Evolutionary conservation across 2,888 invertebrate species (phyloP).

Genomic region (Osedax fenrisi): DNA sequence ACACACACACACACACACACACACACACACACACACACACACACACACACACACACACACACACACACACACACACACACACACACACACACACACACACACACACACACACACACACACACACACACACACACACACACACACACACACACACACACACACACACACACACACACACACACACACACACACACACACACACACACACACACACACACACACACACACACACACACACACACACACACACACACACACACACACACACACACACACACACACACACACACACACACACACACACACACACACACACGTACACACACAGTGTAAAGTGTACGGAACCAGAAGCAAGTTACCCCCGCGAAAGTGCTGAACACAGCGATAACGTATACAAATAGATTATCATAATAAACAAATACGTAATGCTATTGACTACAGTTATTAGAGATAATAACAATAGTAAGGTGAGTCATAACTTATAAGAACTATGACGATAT

Average conservation of each 20-base stretch:
- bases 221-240: constrained; percentile 21
- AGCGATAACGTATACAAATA: too few species aligned
- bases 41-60: neutral
- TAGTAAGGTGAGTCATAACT: too few species aligned
- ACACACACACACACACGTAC: constrained; percentile 5
- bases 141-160: constrained; percentile 29
- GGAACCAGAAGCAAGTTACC: too few species aligned
- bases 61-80: constrained; percentile 21
- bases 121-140: constrained; percentile 28
- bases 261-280: constrained; percentile 14
- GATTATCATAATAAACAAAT: too few species aligned
- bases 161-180: constrained; percentile 29
- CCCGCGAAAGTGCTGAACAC: too few species aligned
- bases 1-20: constrained; percentile 28
- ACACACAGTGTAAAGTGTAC: too few species aligned
- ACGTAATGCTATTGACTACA: too few species aligned
- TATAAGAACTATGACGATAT: too few species aligned
- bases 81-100: constrained; percentile 28
- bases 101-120: constrained; percentile 29
- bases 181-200: constrained; percentile 27
- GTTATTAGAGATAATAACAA: too few species aligned
- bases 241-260: constrained; percentile 12
- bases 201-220: constrained; percentile 24
- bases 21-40: constrained; percentile 27
- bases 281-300: constrained; percentile 15